Evolutionary conservation across 92 coral and sea anemone genomes (phyloP).

Genomic region (Actinernus sp.): DNA sequence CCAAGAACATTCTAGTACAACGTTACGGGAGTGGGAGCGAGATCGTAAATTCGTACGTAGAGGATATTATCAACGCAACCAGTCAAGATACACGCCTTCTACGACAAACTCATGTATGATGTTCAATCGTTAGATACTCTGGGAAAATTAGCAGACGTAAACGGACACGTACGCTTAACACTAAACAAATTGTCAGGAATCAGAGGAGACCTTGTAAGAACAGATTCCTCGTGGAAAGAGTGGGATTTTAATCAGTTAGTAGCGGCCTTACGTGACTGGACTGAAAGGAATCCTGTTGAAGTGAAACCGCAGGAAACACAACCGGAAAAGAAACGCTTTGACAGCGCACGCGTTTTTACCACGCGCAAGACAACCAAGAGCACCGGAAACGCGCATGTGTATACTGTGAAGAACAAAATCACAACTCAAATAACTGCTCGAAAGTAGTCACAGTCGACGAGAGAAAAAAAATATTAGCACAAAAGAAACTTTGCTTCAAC

Average conservation of each 20-base stretch:
- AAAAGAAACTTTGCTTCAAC: constrained; percentile 63
- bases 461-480: constrained; percentile 48
- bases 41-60: constrained; percentile 50
- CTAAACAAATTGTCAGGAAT: constrained; percentile 57
- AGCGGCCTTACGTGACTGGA: constrained; percentile 44
- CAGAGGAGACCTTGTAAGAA: constrained; percentile 57
- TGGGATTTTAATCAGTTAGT: constrained; percentile 54
- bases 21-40: constrained; percentile 52
- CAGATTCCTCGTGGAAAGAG: constrained; percentile 58
- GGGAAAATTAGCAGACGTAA: constrained; percentile 50
- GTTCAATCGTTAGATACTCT: constrained; percentile 55
- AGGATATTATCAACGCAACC: constrained; percentile 54
- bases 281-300: constrained; percentile 55
- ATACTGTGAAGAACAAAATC: constrained; percentile 46
- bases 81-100: constrained; percentile 47
- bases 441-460: constrained; percentile 26
- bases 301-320: too few relatives aligned
- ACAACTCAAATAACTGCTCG: constrained; percentile 52
- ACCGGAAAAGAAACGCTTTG: too few relatives aligned
- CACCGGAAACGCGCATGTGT: too few relatives aligned
- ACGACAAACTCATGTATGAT: constrained; percentile 45
- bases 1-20: constrained; percentile 50
- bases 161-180: constrained; percentile 42
- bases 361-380: too few relatives aligned
- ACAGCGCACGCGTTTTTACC: too few relatives aligned